phyloP scores from a whole-genome alignment of 2,888 invertebrate species.

The Crepidodera aurea region DNA sequence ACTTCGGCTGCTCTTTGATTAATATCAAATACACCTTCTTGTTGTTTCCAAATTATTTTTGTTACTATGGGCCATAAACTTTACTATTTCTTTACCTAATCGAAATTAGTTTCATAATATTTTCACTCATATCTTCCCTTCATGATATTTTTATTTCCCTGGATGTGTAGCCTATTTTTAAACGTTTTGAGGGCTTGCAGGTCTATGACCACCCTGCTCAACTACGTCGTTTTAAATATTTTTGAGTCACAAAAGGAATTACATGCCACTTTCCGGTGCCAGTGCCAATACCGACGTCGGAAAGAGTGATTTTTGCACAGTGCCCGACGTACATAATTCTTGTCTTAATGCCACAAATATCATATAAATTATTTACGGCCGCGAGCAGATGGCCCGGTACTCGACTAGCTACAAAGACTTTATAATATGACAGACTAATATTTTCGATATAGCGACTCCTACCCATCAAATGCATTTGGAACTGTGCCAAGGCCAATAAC shows the following conservation, averaged over 20 bases:
- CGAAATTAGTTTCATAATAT: too few relatives aligned
- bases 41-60: too few relatives aligned
- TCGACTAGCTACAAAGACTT: conserved; percentile 17
- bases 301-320: conserved; percentile 13
- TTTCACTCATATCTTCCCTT: too few relatives aligned
- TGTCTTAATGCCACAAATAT: conserved; percentile 8
- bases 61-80: too few relatives aligned
- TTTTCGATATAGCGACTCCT: conserved; percentile 13
- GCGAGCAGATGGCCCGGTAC: conserved; percentile 13
- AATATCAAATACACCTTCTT: too few relatives aligned
- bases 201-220: too few relatives aligned
- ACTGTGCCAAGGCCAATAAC: conserved; percentile 29
- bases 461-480: conserved; percentile 31
- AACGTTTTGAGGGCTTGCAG: too few relatives aligned
- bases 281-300: neutral
- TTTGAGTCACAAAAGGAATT: neutral
- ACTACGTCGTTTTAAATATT: too few relatives aligned
- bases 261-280: neutral
- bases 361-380: conserved; percentile 26
- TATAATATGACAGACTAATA: conserved; percentile 21
- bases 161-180: too few relatives aligned
- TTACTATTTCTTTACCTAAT: too few relatives aligned
- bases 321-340: neutral
- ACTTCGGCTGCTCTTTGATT: too few relatives aligned
- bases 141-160: too few relatives aligned